A percentile compares a stretch with the other conserved stretches of the same genome.
Evolutionary conservation across 1,140 invertebrate species (phyloP).

Genomic region (Lamellibrachia luymesi): DNA sequence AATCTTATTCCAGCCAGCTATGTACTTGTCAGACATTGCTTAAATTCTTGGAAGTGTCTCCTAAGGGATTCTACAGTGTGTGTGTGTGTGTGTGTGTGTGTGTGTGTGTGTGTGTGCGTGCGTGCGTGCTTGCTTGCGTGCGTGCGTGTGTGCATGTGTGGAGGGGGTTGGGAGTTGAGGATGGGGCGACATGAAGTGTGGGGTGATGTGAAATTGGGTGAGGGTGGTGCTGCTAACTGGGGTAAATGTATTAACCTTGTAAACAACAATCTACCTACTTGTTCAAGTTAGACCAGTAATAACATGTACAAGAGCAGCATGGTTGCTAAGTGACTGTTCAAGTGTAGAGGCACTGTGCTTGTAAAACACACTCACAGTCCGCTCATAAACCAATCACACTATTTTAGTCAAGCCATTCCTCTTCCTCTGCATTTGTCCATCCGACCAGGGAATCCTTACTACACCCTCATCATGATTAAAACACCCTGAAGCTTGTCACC

Average conservation of each 20-base stretch:
- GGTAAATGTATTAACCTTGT: too few species aligned
- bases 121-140: background rate
- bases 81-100: background rate
- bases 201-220: too few species aligned
- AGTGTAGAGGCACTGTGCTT: background rate
- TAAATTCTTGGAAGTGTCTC: background rate
- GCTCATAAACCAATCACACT: background rate
- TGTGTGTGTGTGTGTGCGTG: background rate
- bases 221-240: too few species aligned
- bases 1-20: background rate
- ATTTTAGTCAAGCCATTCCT: background rate
- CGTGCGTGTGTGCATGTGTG: background rate
- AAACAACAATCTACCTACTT: too few species aligned
- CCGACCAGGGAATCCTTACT: background rate
- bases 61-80: background rate
- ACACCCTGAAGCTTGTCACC: background rate
- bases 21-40: background rate
- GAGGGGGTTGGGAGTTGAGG: too few species aligned
- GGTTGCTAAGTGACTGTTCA: too few species aligned
- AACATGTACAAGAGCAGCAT: too few species aligned
- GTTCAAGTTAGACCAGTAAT: too few species aligned
- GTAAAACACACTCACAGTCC: background rate
- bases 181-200: too few species aligned
- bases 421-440: background rate
- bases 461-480: background rate